phyloP scores from a whole-genome alignment of 1,140 invertebrate species.

The Ostrea denselamellosa region DNA sequence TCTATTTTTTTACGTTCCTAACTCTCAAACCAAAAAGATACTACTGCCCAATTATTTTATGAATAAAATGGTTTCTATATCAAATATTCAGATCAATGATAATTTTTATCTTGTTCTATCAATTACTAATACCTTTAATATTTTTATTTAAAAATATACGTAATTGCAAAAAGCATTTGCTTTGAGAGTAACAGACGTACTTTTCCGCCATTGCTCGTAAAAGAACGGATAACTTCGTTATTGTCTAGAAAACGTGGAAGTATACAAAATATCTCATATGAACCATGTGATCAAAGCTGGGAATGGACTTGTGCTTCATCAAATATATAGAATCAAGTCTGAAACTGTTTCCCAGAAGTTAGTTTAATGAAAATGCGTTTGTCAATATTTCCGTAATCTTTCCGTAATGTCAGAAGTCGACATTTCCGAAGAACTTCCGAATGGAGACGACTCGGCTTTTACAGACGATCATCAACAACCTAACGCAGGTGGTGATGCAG shows the following conservation, averaged over 20 bases:
- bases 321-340: neutral
- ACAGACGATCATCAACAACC: slow-evolving; percentile 72
- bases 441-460: slow-evolving; percentile 78
- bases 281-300: neutral
- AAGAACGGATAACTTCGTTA: slow-evolving; percentile 74
- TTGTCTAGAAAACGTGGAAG: slow-evolving; percentile 27
- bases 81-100: neutral
- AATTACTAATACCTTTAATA: neutral
- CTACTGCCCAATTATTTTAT: neutral
- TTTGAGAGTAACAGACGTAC: slow-evolving; percentile 49
- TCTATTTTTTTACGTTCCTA: slow-evolving; percentile 48
- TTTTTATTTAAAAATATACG: neutral
- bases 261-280: neutral
- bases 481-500: slow-evolving; percentile 54
- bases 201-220: slow-evolving; percentile 74
- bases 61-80: neutral
- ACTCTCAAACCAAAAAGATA: slow-evolving; percentile 37
- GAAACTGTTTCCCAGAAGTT: neutral
- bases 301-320: neutral
- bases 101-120: no score
- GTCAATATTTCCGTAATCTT: slow-evolving; percentile 47
- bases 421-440: slow-evolving; percentile 78
- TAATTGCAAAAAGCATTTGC: neutral
- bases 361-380: slow-evolving; percentile 17
- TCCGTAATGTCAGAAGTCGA: slow-evolving; percentile 77